Evolutionary conservation across 2,113 vertebrate genomes (phyloP).

Genomic region (Antechinus stuartii): DNA sequence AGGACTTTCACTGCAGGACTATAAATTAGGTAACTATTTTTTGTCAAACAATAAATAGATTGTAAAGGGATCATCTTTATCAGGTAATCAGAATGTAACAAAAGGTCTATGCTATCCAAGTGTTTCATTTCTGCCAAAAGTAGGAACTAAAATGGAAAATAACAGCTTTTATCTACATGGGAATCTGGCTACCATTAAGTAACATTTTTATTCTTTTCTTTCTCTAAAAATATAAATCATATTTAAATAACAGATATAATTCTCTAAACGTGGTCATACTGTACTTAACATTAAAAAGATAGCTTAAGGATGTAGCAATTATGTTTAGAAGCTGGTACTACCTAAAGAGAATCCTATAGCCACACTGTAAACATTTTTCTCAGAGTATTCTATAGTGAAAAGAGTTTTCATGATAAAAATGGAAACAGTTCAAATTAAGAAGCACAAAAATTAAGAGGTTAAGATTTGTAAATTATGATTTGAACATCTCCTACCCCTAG

Average conservation of each 20-base stretch:
- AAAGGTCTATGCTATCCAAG: background rate
- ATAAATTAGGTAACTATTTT: background rate
- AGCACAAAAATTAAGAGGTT: background rate
- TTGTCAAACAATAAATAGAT: background rate
- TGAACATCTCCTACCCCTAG: background rate
- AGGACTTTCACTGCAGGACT: background rate
- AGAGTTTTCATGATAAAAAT: constrained; percentile 25
- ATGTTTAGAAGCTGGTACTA: background rate
- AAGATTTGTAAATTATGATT: constrained; percentile 26
- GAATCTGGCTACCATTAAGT: background rate
- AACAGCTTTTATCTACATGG: background rate
- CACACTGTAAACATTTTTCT: background rate
- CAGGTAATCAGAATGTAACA: constrained; percentile 8
- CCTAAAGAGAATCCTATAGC: constrained; percentile 6
- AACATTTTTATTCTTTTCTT: background rate
- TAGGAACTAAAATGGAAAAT: background rate
- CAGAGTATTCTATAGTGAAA: background rate
- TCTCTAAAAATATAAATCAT: constrained; percentile 9
- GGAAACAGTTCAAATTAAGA: constrained; percentile 20
- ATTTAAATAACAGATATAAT: constrained; percentile 14
- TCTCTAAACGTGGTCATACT: background rate
- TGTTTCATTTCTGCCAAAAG: background rate
- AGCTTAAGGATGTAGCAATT: background rate
- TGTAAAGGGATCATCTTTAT: background rate
- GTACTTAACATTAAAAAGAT: background rate